phyloP scores from a whole-genome alignment of 1,140 invertebrate genomes.

The Cryptotermes secundus region DNA sequence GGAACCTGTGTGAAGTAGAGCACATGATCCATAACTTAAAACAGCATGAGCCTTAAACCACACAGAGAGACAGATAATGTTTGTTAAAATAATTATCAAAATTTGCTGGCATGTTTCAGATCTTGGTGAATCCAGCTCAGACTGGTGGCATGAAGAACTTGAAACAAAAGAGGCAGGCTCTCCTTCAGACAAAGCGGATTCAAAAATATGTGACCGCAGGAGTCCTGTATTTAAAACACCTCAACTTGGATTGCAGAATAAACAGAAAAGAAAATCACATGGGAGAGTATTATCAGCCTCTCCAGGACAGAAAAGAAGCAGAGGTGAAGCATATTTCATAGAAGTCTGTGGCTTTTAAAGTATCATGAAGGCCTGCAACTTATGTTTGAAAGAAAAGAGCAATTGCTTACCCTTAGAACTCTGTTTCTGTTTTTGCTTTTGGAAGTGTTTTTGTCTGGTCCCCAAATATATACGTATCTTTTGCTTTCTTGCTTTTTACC shows the following conservation, averaged over 20 bases:
- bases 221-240: neutral
- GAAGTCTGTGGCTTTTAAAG: neutral
- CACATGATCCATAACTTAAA: neutral
- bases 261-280: neutral
- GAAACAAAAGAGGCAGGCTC: neutral
- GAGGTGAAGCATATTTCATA: neutral
- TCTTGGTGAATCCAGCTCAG: neutral
- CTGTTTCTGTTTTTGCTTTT: neutral
- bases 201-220: neutral
- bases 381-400: too few species aligned
- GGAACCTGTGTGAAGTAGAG: neutral
- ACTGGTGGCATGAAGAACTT: neutral
- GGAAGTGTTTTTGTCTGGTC: neutral
- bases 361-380: too few species aligned
- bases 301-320: neutral
- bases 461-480: too few species aligned
- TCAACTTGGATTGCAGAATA: neutral
- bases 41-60: neutral
- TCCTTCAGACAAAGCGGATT: neutral
- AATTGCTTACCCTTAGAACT: too few species aligned
- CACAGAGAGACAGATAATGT: neutral
- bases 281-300: neutral
- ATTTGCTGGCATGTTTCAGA: slow-evolving; percentile 30
- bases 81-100: neutral
- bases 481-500: too few species aligned